Conservation (phyloP, 2,888 invertebrate genomes). For the Sinopyrophorus schimmeli region DNA sequence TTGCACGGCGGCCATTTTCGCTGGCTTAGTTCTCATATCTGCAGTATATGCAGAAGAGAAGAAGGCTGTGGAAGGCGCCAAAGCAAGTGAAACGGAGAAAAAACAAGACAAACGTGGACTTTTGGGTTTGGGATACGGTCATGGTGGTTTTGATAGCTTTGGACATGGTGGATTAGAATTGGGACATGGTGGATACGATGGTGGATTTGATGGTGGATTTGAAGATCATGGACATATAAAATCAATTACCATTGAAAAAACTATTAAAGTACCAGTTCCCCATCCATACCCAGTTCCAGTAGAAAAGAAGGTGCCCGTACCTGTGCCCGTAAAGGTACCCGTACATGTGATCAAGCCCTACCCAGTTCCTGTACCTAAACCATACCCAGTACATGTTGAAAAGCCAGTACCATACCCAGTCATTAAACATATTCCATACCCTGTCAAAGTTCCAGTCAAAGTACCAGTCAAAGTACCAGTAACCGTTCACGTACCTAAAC, state of each 20-base stretch:
- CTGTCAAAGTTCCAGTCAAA: conserved; percentile 51
- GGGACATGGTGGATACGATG: conserved; percentile 36
- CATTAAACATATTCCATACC: conserved; percentile 57
- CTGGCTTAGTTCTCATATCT: conserved; percentile 50
- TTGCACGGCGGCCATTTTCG: conserved; percentile 48
- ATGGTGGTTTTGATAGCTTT: conserved; percentile 22
- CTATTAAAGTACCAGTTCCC: conserved; percentile 61
- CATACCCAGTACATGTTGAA: conserved; percentile 56
- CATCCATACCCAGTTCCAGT: conserved; percentile 63
- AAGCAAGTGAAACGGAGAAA: conserved; percentile 40
- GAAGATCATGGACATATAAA: conserved; percentile 29
- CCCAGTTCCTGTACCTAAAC: conserved; percentile 58
- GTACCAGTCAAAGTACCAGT: conserved; percentile 45
- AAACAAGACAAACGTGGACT: conserved; percentile 49
- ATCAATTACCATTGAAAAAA: conserved; percentile 58
- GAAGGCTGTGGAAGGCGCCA: conserved; percentile 42
- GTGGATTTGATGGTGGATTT: conserved; percentile 26
- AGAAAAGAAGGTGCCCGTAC: conserved; percentile 68
- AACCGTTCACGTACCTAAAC: conserved; percentile 42
- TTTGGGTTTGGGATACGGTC: conserved; percentile 43
- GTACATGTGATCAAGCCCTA: conserved; percentile 49
- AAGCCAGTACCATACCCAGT: conserved; percentile 58
- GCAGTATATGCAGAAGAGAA: conserved; percentile 42
- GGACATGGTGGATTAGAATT: conserved; percentile 15
- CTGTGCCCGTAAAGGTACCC: conserved; percentile 50